These are phyloP conservation scores for Erannis defoliaria DNA, from an alignment of 2,888 invertebrate genomes.

Conservation along the genomic window DNA sequence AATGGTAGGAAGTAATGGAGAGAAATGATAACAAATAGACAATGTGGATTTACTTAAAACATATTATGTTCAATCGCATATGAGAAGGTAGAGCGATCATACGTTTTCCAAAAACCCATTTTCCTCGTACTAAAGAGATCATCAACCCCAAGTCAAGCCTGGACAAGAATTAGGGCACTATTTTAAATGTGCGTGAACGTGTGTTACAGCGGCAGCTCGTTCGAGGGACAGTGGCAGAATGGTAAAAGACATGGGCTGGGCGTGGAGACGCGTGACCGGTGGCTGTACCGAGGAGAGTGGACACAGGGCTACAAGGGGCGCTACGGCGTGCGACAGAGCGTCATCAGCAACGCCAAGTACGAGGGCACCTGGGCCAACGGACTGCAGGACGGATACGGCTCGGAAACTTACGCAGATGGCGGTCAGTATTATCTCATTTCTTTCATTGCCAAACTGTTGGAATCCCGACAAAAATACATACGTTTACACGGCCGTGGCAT, in stretches of 20 bases:
- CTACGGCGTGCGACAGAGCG: slow-evolving; percentile 98
- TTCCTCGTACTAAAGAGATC: slow-evolving; percentile 4
- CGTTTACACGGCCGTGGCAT: slow-evolving; percentile 73
- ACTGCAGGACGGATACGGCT: slow-evolving; percentile 99
- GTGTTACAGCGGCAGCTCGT: slow-evolving; percentile 94
- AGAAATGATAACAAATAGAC: too few relatives aligned
- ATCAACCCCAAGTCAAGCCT: slow-evolving; percentile 2
- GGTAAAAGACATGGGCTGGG: slow-evolving; percentile 99
- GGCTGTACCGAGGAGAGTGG: slow-evolving; percentile 99
- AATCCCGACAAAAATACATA: slow-evolving; percentile 74
- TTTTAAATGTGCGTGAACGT: slow-evolving; percentile 7
- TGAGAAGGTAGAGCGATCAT: not conserved
- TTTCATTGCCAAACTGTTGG: slow-evolving; percentile 71
- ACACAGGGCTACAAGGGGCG: slow-evolving; percentile 99
- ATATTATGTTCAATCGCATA: too few relatives aligned
- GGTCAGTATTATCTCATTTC: slow-evolving; percentile 89
- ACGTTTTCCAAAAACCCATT: not conserved
- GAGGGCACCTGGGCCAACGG: slow-evolving; percentile 99
- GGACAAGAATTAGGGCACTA: slow-evolving; percentile 6
- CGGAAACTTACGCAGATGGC: slow-evolving; percentile 99
- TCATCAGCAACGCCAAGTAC: slow-evolving; percentile 97
- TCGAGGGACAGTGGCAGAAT: slow-evolving; percentile 99
- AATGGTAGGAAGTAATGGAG: too few relatives aligned
- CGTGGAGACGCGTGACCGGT: slow-evolving; percentile 98
- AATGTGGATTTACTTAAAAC: too few relatives aligned